These are phyloP conservation scores for Azemiops feae DNA, from an alignment of 2,113 vertebrate genomes.

Conservation along the genomic window DNA sequence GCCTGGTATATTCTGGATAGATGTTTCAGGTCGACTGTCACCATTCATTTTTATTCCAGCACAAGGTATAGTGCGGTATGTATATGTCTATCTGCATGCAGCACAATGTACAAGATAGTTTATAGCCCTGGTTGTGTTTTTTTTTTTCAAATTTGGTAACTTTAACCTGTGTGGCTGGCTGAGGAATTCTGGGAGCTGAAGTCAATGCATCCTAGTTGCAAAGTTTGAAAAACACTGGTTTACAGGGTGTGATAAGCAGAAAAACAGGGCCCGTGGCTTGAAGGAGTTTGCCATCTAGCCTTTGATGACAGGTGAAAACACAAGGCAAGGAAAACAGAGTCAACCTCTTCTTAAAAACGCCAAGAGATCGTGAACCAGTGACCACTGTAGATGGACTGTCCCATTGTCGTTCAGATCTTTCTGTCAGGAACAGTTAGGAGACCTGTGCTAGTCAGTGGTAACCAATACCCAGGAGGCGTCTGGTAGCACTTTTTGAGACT, in stretches of 20 bases:
- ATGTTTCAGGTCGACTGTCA: not conserved
- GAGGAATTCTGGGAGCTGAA: not conserved
- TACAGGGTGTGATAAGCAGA: not conserved
- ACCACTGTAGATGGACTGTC: not conserved
- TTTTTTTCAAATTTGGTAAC: not conserved
- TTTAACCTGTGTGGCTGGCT: not conserved
- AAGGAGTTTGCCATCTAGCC: not conserved
- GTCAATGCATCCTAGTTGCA: not conserved
- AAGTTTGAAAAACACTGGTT: not conserved
- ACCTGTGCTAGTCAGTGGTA: not conserved
- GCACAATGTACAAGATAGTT: not conserved
- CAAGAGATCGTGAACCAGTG: not conserved
- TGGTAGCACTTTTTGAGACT: not conserved
- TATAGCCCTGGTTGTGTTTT: not conserved
- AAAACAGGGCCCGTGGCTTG: not conserved
- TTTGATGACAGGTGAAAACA: not conserved
- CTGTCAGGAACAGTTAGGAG: not conserved
- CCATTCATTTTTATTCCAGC: not conserved
- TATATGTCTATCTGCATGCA: not conserved
- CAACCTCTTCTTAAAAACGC: not conserved
- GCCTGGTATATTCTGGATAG: not conserved
- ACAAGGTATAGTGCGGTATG: not conserved
- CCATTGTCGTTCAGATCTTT: not conserved
- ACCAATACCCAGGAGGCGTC: not conserved
- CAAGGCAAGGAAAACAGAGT: not conserved